A percentile compares a stretch with the other conserved stretches of the same genome.
phyloP scores from a whole-genome alignment of 2,797 vertebrate genomes.

The Poeciliopsis infans region DNA sequence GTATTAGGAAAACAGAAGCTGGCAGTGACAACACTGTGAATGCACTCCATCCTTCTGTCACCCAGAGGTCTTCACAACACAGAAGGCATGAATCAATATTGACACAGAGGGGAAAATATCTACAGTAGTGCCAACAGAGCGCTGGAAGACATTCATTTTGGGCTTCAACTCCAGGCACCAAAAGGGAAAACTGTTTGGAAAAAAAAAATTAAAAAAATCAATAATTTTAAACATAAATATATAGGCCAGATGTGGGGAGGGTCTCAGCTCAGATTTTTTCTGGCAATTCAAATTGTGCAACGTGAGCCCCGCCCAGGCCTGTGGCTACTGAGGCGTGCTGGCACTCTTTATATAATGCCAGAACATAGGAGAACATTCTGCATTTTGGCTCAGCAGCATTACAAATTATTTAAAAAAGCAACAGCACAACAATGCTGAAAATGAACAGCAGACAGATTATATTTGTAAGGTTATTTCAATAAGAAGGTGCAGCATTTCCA shows the following conservation, averaged over 20 bases:
- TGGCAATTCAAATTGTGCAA: constrained; percentile 34
- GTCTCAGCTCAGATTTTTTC: constrained; percentile 7
- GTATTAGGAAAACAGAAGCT: constrained; percentile 59
- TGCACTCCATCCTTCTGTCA: constrained; percentile 32
- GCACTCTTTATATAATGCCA: constrained; percentile 15
- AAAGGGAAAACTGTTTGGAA: background rate
- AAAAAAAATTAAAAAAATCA: background rate
- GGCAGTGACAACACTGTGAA: constrained; percentile 53
- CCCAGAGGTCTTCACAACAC: constrained; percentile 31
- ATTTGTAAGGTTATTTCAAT: background rate
- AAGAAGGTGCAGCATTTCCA: background rate
- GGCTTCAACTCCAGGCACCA: background rate
- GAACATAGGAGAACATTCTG: constrained; percentile 17
- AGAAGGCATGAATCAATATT: constrained; percentile 65
- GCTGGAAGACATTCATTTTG: background rate
- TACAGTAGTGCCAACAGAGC: background rate
- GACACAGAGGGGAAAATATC: constrained; percentile 23
- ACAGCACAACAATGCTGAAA: background rate
- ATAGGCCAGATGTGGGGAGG: background rate
- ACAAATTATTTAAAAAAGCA: background rate
- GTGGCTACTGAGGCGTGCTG: constrained; percentile 23
- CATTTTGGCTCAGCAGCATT: background rate
- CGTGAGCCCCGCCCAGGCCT: constrained; percentile 19
- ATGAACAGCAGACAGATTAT: background rate
- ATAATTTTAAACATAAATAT: background rate